phyloP scores from a whole-genome alignment of 2,797 vertebrate genomes.

The Anniella stebbinsi region DNA sequence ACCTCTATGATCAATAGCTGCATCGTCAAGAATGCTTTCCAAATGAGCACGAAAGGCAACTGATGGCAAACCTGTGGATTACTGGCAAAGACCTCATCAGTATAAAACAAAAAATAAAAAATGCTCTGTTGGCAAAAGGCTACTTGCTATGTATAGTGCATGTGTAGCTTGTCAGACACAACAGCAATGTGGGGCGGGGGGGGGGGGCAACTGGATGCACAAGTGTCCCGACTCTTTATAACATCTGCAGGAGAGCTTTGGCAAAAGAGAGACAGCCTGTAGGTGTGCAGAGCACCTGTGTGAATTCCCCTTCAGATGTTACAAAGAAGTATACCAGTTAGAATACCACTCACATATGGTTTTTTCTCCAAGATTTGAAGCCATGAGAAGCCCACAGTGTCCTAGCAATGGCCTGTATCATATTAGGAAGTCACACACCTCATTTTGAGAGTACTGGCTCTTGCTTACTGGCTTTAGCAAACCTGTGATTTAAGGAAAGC shows the following conservation, averaged over 20 bases:
- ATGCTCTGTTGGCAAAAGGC: not conserved
- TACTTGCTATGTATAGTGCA: not conserved
- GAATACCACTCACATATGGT: not conserved
- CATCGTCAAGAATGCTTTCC: conserved; percentile 57
- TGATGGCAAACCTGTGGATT: conserved; percentile 50
- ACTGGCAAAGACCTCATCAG: conserved; percentile 59
- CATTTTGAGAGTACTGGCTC: not conserved
- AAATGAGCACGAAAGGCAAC: conserved; percentile 39
- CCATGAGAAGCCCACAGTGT: not conserved
- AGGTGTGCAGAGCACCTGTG: not conserved
- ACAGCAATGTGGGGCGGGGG: not conserved
- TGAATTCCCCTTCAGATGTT: not conserved
- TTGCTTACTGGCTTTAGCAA: not conserved
- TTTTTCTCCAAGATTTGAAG: not conserved
- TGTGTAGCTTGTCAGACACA: not conserved
- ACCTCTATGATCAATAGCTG: conserved; percentile 64
- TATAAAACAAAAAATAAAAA: conserved; percentile 44
- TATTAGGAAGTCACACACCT: not conserved
- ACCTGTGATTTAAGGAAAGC: conserved; percentile 25
- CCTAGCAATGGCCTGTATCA: not conserved
- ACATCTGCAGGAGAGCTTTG: not conserved
- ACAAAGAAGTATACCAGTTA: not conserved
- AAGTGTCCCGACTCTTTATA: not conserved
- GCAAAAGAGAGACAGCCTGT: not conserved
- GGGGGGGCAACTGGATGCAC: too few relatives aligned